phyloP scores from a whole-genome alignment of 2,113 vertebrate species.

The Eira barbara region DNA sequence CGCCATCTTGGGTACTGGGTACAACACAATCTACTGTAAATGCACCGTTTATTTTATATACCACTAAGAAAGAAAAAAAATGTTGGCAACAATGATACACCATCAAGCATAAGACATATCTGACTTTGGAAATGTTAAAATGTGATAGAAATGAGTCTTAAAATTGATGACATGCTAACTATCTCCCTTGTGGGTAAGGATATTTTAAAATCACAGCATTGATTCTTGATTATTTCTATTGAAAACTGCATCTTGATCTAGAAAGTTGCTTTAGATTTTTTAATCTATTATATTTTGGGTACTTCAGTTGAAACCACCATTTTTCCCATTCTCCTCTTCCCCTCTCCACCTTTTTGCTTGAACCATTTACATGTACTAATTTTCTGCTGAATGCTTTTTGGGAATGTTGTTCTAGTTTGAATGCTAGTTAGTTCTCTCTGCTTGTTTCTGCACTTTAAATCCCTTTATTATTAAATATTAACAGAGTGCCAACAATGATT shows the following conservation, averaged over 20 bases:
- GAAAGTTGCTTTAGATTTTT: background rate
- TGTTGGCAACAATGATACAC: background rate
- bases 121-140: background rate
- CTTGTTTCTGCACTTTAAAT: background rate
- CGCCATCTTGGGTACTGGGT: background rate
- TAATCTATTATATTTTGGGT: background rate
- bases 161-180: background rate
- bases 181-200: background rate
- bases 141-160: background rate
- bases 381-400: background rate
- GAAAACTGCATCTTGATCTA: background rate
- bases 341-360: background rate
- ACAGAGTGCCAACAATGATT: background rate
- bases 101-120: background rate
- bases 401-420: background rate
- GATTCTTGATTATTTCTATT: background rate
- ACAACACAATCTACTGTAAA: background rate
- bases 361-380: background rate
- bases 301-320: background rate
- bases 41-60: background rate
- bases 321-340: background rate
- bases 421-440: background rate
- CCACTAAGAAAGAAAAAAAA: background rate
- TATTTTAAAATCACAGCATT: conserved; percentile 23
- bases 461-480: conserved; percentile 11